Conservation (phyloP, 2,113 vertebrate species). For the Diadophis punctatus region DNA sequence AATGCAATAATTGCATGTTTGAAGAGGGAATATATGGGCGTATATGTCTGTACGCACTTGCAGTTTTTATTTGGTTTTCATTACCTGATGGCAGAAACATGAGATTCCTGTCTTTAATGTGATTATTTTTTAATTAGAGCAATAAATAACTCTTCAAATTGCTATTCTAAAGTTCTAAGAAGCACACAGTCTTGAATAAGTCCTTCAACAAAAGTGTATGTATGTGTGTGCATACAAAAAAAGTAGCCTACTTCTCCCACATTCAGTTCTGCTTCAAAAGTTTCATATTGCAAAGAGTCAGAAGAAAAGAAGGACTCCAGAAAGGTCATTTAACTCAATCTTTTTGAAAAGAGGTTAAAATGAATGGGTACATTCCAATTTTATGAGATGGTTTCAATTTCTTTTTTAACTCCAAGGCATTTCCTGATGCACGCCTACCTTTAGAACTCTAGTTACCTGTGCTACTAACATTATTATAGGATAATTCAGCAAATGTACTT, state of each 20-base stretch:
- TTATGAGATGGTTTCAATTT: neutral
- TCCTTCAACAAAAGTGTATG: neutral
- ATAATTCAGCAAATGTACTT: neutral
- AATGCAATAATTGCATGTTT: constrained; percentile 2
- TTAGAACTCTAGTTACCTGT: neutral
- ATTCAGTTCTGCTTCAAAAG: constrained; percentile 16
- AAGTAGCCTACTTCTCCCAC: neutral
- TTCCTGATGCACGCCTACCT: neutral
- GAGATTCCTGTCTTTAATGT: neutral
- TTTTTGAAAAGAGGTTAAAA: constrained; percentile 38
- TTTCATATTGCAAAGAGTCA: constrained; percentile 29
- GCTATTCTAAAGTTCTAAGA: neutral
- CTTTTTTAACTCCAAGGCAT: neutral
- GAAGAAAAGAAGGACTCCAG: constrained; percentile 25
- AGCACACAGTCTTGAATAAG: neutral
- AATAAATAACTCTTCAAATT: constrained; percentile 21
- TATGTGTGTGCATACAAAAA: neutral
- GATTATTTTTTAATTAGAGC: constrained; percentile 28
- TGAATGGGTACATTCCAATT: constrained; percentile 1
- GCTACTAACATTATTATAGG: neutral
- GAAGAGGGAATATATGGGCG: neutral
- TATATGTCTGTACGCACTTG: neutral
- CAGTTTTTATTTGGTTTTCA: neutral
- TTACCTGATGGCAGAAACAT: constrained; percentile 15
- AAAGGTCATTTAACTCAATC: constrained; percentile 39